Base-by-base conservation (phyloP, 2,113 vertebrate species). In the Lagopus muta region DNA sequence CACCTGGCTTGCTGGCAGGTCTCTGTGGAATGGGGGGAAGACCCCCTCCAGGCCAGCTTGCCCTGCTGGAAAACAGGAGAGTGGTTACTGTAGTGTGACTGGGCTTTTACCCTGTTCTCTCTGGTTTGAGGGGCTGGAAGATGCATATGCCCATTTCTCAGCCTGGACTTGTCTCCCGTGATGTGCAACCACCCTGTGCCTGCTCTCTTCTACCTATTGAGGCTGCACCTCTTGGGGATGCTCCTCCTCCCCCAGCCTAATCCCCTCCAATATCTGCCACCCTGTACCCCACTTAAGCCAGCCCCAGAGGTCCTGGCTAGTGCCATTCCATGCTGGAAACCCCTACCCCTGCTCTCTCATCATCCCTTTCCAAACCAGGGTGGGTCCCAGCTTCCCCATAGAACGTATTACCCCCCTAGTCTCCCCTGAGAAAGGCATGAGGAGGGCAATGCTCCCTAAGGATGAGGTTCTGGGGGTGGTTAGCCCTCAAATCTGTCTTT, bases 1-100 rank as follows among this genome's bases (percentile, higher is more conserved):
- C 94, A 97, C 97, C 96, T 96, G 97, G 20, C 28, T 60, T 91
- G 91, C 47, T 2, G 30, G 2, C 12, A 54, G 91, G 92, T 96
- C 94, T 96, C 79, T 96, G 93, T 0, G 87, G 92, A 54, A 93
- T 0, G 2, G 75, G 78, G 28, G 94, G 94, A 19, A 95, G 72
- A 30, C 17, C 47, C 8, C 65, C n/a, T 0, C 52, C 0, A 13
- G 91, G 85, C 64, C 93, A 83, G 97, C 97, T 0, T 20, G 97
- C 45, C 3, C 90, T 97, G 84, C 79, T 57, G 86, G 62, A 82
- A 88, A 90, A 95, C 52, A 87, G 20, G 6, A 84, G 6, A 67
- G 32, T 28, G 5, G 32, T 84, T 50, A 90, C 4, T 50, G 65
- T 0, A 4, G 38, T 11, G 36, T 0, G 2, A 13, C 20, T 2